A percentile compares a stretch with the other conserved stretches of the same genome.
Conservation (phyloP, 2,113 vertebrate genomes). For the Rhabdornis inornatus region DNA sequence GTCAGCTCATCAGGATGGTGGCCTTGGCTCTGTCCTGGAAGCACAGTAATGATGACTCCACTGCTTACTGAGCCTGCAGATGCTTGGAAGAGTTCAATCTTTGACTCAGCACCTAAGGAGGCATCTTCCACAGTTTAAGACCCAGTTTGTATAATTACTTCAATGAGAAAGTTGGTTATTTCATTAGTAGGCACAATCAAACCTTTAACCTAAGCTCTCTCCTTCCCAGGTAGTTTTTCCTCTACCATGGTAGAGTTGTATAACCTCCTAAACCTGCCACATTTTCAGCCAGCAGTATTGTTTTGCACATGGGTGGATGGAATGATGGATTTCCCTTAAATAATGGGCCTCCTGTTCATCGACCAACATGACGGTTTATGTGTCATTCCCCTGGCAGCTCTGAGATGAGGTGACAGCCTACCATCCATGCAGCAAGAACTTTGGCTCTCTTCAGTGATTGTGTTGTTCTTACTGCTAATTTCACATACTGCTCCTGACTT, state of each 20-base stretch:
- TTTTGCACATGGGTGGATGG: neutral
- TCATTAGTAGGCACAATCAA: neutral
- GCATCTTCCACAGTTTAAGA: neutral
- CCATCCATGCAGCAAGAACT: neutral
- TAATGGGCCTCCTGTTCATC: neutral
- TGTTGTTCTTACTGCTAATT: neutral
- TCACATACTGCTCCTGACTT: neutral
- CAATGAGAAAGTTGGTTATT: neutral
- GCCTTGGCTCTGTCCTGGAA: neutral
- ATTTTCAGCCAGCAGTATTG: neutral
- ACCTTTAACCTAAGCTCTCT: neutral
- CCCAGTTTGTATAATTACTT: neutral
- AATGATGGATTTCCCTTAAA: neutral
- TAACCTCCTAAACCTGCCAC: neutral
- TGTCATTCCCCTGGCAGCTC: neutral
- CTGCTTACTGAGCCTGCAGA: neutral
- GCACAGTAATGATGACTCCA: neutral
- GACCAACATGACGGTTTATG: neutral
- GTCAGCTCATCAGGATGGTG: accelerated
- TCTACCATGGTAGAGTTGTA: neutral
- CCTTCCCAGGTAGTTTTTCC: neutral
- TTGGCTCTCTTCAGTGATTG: neutral
- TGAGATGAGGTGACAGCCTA: neutral
- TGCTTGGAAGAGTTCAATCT: neutral
- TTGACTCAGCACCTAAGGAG: neutral